phyloP scores from a whole-genome alignment of 2,797 vertebrate species.

The Thaleichthys pacificus region DNA sequence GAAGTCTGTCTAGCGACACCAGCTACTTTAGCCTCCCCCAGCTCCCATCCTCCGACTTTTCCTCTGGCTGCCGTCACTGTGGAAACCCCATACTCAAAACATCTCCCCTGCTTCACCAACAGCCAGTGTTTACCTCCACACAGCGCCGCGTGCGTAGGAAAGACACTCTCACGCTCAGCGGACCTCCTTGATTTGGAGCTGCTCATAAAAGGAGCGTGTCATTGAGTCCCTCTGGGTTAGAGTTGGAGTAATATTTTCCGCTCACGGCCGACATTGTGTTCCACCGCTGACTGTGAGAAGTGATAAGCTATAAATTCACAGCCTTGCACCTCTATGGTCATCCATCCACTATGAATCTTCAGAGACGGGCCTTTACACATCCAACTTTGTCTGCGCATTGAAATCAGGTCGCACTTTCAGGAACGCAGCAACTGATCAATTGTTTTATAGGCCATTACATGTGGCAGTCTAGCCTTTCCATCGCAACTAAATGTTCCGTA shows the following conservation, averaged over 20 bases:
- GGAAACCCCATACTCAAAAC: conserved; percentile 54
- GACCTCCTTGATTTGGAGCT: conserved; percentile 46
- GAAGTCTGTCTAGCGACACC: conserved; percentile 45
- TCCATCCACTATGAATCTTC: conserved; percentile 57
- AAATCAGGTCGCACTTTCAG: conserved; percentile 32
- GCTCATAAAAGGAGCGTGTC: conserved; percentile 50
- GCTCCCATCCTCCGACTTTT: conserved; percentile 38
- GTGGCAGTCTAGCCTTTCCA: no score
- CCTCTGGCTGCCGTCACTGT: conserved; percentile 45
- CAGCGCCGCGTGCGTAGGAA: conserved; percentile 43
- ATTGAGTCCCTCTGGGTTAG: conserved; percentile 47
- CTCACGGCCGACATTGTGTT: conserved; percentile 57
- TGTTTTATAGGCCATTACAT: neutral
- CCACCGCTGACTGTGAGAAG: conserved; percentile 57
- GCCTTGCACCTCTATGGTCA: conserved; percentile 47
- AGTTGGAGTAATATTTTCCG: conserved; percentile 67
- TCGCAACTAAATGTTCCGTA: no score
- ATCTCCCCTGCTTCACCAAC: conserved; percentile 26
- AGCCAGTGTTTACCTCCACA: conserved; percentile 44
- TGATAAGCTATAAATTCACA: conserved; percentile 75
- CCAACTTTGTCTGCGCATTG: conserved; percentile 29
- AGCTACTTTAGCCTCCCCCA: conserved; percentile 27
- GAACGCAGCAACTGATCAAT: conserved; percentile 19
- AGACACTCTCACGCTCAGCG: conserved; percentile 35
- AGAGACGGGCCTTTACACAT: conserved; percentile 48